Evolutionary conservation across 2,797 vertebrate genomes (phyloP), one percentile per base, ranked within the genome.

Genomic region (Pipistrellus pygmaeus): DNA sequence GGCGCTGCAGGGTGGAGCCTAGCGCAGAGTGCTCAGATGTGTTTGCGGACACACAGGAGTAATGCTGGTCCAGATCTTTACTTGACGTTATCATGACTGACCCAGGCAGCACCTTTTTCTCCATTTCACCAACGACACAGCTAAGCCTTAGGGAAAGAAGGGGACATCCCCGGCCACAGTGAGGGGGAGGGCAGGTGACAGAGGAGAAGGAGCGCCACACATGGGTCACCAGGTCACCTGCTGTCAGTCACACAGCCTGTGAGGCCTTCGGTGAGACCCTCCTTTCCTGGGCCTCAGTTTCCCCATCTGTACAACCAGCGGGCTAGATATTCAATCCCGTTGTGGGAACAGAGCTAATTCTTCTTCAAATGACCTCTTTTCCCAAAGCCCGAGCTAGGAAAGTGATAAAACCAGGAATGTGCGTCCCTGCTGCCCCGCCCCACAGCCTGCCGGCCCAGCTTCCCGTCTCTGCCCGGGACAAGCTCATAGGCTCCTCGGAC

Each of bases 401-500:
- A 6, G 17, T 18, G 23, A 21, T 13, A 14, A 46, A 66, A 73
- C 15, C 11, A 2, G 62, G 48, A 1, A 9, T 3, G 30, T 25
- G 12, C 41, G 27, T 46, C 41, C 57, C 48, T 2, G 14, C 2
- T 0, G 41, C 55, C 6, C 25, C 35, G 5, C 32, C 35, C 6
- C 1, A 13, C 10, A 7, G 68, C 44, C 71, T 14, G 13, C 17
- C 25, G 78, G 48, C 51, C 81, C 60, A 72, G 3, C 8, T 10
- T 46, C 30, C 62, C 8, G 0, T 25, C 32, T 30, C 84, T 60
- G 41, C 14, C 51, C 1, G 0, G 25, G 71, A 35, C 68, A 44
- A 1, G 2, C 41, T 46, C 85, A 35, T 97, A 99, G 99, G 98
- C 62, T 98, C 98, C 95, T 96, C 98, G 90, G 98, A 98, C 73